A percentile compares a stretch with the other conserved stretches of the same genome.
Evolutionary conservation across 2,888 invertebrate genomes (phyloP).

Genomic region (Pemphredon lugubris): DNA sequence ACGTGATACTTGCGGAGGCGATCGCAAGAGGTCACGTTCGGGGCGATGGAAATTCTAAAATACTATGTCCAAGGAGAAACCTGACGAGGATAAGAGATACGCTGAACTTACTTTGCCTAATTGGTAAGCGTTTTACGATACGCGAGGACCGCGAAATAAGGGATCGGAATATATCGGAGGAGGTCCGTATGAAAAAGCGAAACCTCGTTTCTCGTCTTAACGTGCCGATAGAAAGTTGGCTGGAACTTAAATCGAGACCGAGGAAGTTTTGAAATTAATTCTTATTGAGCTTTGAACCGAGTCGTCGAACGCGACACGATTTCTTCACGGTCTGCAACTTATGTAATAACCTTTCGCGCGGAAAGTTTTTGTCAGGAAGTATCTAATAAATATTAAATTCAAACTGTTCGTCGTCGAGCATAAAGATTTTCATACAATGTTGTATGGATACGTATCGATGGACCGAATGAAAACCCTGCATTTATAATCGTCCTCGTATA

Average conservation of each 20-base stretch:
- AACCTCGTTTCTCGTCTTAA: conserved; percentile 30
- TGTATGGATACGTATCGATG: not conserved
- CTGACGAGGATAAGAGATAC: no score
- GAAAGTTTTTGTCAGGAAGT: conserved; percentile 52
- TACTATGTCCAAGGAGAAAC: no score
- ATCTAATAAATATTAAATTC: conserved; percentile 67
- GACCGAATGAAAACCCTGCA: conserved; percentile 9
- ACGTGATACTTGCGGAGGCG: no score
- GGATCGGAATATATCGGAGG: conserved; percentile 38
- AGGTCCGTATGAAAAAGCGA: conserved; percentile 31
- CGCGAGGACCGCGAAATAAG: not conserved
- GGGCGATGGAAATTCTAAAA: not conserved
- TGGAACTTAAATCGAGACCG: conserved; percentile 69
- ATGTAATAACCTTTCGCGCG: conserved; percentile 59
- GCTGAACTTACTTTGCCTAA: no score
- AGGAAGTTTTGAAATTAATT: conserved; percentile 71
- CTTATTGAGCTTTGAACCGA: conserved; percentile 70
- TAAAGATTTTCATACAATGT: conserved; percentile 55
- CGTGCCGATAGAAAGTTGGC: conserved; percentile 57
- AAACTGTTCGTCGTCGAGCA: conserved; percentile 42
- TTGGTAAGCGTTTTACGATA: not conserved
- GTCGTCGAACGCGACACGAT: conserved; percentile 64
- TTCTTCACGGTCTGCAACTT: conserved; percentile 58
- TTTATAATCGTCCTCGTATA: no score
- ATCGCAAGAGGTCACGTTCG: no score